A percentile compares a stretch with the other conserved stretches of the same genome.
phyloP scores from a whole-genome alignment of 2,797 vertebrate species.

The Eulemur coronatus region DNA sequence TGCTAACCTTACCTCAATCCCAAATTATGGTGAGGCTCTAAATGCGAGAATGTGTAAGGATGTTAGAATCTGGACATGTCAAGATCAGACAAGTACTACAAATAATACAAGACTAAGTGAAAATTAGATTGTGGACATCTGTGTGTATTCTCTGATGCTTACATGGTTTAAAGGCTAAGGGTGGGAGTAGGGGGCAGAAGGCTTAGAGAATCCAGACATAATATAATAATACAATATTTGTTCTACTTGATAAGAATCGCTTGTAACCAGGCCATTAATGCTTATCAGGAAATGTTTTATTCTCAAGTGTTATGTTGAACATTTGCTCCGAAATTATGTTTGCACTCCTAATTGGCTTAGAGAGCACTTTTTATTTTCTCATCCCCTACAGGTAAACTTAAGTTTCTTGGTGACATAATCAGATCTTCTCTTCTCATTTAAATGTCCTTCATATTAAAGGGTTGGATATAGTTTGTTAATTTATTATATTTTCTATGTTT shows the following conservation, averaged over 20 bases:
- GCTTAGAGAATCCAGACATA: too few species aligned
- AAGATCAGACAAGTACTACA: not conserved
- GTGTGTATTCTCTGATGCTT: not conserved
- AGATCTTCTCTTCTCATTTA: not conserved
- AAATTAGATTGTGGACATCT: not conserved
- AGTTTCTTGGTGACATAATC: not conserved
- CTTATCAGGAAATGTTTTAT: slow-evolving; percentile 12
- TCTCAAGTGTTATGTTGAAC: not conserved
- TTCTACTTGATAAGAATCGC: not conserved
- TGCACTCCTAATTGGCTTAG: not conserved
- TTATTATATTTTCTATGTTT: not conserved
- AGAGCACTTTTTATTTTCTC: not conserved
- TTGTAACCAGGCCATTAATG: not conserved
- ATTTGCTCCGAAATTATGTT: slow-evolving; percentile 41
- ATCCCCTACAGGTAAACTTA: not conserved
- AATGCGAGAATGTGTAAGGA: not conserved
- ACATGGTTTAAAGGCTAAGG: not conserved
- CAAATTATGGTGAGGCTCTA: not conserved
- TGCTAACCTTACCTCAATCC: not conserved
- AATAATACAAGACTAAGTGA: not conserved
- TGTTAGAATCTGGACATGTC: not conserved
- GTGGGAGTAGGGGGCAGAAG: accelerated
- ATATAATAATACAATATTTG: not conserved
- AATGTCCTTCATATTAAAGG: not conserved
- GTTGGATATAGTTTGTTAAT: not conserved